Base-by-base conservation (phyloP, 2,888 invertebrate species). In the Sarcophaga subvicina region DNA sequence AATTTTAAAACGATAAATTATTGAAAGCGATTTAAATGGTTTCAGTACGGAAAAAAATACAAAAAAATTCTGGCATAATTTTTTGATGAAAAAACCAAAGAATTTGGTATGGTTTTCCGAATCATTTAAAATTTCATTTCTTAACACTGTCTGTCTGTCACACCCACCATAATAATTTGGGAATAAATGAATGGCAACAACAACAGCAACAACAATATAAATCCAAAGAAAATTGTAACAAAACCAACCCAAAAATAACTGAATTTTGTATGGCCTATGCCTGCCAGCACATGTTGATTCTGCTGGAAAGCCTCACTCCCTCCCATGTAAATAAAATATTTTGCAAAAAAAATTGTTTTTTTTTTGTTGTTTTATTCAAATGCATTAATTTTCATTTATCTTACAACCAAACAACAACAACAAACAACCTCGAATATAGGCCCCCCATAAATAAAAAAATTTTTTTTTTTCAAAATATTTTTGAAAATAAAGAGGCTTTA, bases 91-190 rank as follows among this genome's bases (percentile, higher is more conserved):
- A 63, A 77, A 77, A 17, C 45, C 27, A n/a, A 71, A 77, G 25
- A 69, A 75, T 71, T 86, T 80, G 59, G 64, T 75, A 76, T 81
- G 75, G 37, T 81, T 83, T 87, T 84, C 83, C 81, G 81, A 73
- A 27, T 78, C 87, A 87, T 87, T 87, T 54, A 54, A 87, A 81
- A 69, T 77, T 67, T 27, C 54, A 72, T 62, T 66, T 25, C 49
- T 45, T 81, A 80, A 62, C 66, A 60, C 47, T 66, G 77, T 64
- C 27, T 67, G 78, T 63, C 69, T 73, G 80, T 78, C 83, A 83
- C 86, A 86, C 87, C 87, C 87, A 87, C 87, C 66, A 67, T 75
- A 81, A 75, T 66, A 77, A 87, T 75, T 87, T 78, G 78, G 78
- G 12, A 72, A 69, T 78, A 81, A 84, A 75, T 63, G 64, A 47